A percentile compares a stretch with the other conserved stretches of the same genome.
These are phyloP conservation scores for Conus betulinus DNA, from an alignment of 1,140 invertebrate genomes.

Conservation along the genomic window DNA sequence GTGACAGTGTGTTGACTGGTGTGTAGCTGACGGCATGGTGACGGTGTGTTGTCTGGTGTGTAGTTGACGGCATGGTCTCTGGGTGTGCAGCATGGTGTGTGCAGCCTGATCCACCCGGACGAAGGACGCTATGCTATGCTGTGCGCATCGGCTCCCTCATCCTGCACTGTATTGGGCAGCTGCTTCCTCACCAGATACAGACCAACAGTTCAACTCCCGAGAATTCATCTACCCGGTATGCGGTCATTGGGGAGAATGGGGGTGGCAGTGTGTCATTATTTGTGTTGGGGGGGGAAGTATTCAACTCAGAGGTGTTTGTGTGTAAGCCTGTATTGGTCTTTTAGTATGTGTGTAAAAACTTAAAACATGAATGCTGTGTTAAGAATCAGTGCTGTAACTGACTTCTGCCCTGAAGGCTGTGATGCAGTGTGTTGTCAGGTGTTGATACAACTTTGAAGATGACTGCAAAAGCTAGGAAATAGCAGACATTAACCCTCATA, in stretches of 20 bases:
- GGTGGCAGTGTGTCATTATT: background rate
- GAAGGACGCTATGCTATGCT: conserved; percentile 84
- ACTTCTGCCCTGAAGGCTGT: too few species aligned
- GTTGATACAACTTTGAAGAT: too few species aligned
- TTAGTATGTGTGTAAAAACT: too few species aligned
- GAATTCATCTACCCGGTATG: conserved; percentile 98
- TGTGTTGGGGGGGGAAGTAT: background rate
- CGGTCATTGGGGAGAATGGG: conserved; percentile 19
- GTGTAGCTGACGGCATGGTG: too few species aligned
- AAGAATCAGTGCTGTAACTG: too few species aligned
- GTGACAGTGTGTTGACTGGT: too few species aligned
- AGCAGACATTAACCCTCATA: too few species aligned
- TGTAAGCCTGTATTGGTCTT: too few species aligned
- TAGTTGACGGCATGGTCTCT: background rate
- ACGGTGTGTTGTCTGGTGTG: too few species aligned
- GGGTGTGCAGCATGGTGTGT: conserved; percentile 40
- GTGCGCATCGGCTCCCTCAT: conserved; percentile 96
- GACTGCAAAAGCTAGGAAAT: too few species aligned
- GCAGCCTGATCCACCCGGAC: conserved; percentile 82
- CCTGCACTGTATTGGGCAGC: conserved; percentile 95
- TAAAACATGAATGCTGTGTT: too few species aligned
- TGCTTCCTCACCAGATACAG: conserved; percentile 96
- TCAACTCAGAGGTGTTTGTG: background rate
- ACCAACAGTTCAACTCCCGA: conserved; percentile 90
- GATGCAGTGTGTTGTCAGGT: too few species aligned